These are phyloP conservation scores for Epizoanthus stellaris DNA, from an alignment of 92 coral and sea anemone genomes.

Conservation along the genomic window DNA sequence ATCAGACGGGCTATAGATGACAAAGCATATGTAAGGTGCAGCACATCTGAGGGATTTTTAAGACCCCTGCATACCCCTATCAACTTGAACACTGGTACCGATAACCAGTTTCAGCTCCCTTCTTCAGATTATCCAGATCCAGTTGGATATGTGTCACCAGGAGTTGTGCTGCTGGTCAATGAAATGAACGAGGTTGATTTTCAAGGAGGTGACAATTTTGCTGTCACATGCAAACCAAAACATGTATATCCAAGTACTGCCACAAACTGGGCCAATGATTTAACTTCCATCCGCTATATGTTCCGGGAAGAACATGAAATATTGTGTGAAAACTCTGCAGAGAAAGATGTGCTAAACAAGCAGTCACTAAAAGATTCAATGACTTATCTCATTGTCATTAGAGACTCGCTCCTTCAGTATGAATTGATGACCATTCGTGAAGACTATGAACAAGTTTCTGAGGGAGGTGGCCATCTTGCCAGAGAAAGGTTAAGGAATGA, in stretches of 20 bases:
- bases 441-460: conserved; percentile 54
- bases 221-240: conserved; percentile 63
- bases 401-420: conserved; percentile 57
- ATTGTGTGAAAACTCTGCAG: conserved; percentile 5
- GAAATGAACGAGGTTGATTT: conserved; percentile 64
- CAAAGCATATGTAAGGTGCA: conserved; percentile 62
- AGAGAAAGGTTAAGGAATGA: conserved; percentile 41
- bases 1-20: conserved; percentile 54
- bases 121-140: conserved; percentile 65
- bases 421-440: conserved; percentile 55
- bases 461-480: conserved; percentile 61
- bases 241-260: conserved; percentile 52
- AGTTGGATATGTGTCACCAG: conserved; percentile 65
- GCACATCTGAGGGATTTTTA: conserved; percentile 71
- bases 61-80: conserved; percentile 64
- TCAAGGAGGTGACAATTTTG: conserved; percentile 51
- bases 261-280: conserved; percentile 65
- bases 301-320: conserved; percentile 61
- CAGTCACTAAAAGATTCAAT: conserved; percentile 11
- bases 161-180: conserved; percentile 56
- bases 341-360: conserved; percentile 6
- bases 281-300: conserved; percentile 29
- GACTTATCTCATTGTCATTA: conserved; percentile 41
- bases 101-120: conserved; percentile 53
- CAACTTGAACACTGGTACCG: conserved; percentile 44